Evolutionary conservation across 2,888 invertebrate genomes (phyloP), one percentile per base, ranked within the genome.

Genomic region (Chorisops tibialis): DNA sequence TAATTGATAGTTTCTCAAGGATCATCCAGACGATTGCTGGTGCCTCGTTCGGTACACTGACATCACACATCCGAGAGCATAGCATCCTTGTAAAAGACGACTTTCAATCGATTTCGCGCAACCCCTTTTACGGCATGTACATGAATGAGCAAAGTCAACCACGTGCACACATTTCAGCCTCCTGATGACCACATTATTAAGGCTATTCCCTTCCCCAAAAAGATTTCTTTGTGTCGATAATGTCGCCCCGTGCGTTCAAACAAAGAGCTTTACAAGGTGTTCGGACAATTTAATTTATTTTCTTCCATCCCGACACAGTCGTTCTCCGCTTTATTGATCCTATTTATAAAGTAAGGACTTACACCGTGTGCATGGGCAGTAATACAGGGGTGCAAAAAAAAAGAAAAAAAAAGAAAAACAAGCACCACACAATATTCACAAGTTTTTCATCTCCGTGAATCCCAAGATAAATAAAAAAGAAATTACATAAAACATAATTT

Each of bases 221-320:
- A 64, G 61, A 64, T 64, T 61, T 49, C 61, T 64, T 61, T 64
- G 60, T 61, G 51, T 35, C 58, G 64, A 61, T 64, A 64, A 52
- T 43, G 45, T 64, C 52, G 19, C 58, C 64, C 51, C 51, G 45
- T 41, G 48, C 59, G 51, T 64, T 59, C 59, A 43, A 59, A 59
- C 59, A 58, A 64, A 64, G 39, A 45, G 47, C 59, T 51, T 52
- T 35, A 45, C 64, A 64, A 64, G 64, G 64, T 64, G 64, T 58
- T 64, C 61, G 59, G 61, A 41, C 61, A 51, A 64, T 64, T 64
- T 64, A 61, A 61, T 64, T 64, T 64, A 64, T 64, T 61, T 64
- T 56, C 61, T 64, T 64, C 47, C 59, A 47, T 47, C 48, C 59
- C 41, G 12, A 12, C 12, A 6, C 5, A 41, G 12, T 41, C 12